These are phyloP conservation scores for Germaria angustata DNA, from an alignment of 2,888 invertebrate species.

Conservation along the genomic window DNA sequence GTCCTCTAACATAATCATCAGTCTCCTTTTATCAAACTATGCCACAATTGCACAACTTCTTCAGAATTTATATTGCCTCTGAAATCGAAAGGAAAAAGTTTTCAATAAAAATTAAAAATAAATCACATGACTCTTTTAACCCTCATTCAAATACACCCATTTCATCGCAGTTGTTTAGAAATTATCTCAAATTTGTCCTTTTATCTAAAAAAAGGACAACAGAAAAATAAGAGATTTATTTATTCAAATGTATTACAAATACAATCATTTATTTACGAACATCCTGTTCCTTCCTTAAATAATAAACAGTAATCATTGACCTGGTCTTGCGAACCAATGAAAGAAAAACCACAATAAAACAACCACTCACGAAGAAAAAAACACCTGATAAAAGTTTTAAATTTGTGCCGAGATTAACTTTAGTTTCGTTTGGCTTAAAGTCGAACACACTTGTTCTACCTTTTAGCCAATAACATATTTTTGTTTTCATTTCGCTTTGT, in stretches of 20 bases:
- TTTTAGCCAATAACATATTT: constrained; percentile 23
- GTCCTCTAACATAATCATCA: too few species aligned
- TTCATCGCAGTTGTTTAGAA: neutral
- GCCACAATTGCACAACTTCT: too few species aligned
- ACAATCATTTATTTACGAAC: constrained; percentile 29
- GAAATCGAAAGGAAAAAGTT: too few species aligned
- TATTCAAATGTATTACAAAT: constrained; percentile 51
- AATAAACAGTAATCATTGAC: constrained; percentile 59
- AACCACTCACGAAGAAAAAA: neutral
- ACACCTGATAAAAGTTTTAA: constrained; percentile 59
- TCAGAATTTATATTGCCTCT: too few species aligned
- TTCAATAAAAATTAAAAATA: too few species aligned
- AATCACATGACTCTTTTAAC: too few species aligned
- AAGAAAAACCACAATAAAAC: neutral
- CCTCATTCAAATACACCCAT: too few species aligned
- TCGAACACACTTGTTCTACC: neutral
- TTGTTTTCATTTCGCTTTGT: neutral
- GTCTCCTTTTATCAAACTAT: too few species aligned
- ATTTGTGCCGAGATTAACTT: constrained; percentile 13
- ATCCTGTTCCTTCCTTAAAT: neutral
- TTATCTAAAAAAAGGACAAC: neutral
- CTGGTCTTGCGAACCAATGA: constrained; percentile 32
- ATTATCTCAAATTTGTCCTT: neutral
- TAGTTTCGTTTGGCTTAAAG: neutral
- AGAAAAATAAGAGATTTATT: constrained; percentile 27